phyloP scores from a whole-genome alignment of 2,888 invertebrate genomes.

The Conus canariensis region DNA sequence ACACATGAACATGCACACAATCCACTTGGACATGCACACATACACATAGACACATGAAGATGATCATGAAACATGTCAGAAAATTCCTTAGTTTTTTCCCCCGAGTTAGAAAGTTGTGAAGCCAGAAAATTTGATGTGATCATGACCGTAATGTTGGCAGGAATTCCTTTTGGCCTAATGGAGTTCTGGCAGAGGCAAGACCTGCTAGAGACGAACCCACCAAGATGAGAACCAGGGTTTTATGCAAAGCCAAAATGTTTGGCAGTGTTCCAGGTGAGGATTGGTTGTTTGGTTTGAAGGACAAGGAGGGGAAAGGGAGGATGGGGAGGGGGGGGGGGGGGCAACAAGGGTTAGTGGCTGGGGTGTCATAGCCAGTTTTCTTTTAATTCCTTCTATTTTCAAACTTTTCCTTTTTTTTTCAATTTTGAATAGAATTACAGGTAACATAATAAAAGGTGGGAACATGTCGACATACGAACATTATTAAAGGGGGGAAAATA shows the following conservation, averaged over 20 bases:
- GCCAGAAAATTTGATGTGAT: no score
- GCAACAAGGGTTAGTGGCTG: slow-evolving; percentile 91
- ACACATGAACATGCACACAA: no score
- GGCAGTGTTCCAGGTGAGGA: slow-evolving; percentile 88
- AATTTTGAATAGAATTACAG: no score
- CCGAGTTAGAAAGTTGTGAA: no score
- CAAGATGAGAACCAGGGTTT: slow-evolving; percentile 89
- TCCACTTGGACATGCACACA: no score
- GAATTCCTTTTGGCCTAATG: slow-evolving; percentile 83
- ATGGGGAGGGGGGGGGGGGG: slow-evolving; percentile 86
- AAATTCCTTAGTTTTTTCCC: no score
- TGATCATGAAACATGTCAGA: no score
- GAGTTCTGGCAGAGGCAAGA: slow-evolving; percentile 81
- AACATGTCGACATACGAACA: no score
- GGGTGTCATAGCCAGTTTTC: slow-evolving; percentile 83
- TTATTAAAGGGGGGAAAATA: no score
- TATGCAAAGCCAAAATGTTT: slow-evolving; percentile 91
- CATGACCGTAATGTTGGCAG: not conserved
- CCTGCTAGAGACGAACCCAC: slow-evolving; percentile 82
- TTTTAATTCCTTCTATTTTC: not conserved
- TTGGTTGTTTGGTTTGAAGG: no score
- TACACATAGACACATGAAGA: no score
- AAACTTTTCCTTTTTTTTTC: not conserved
- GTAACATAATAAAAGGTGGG: no score
- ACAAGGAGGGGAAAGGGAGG: slow-evolving; percentile 81